Evolutionary conservation across 2,797 vertebrate species (phyloP).

Genomic region (Anguilla pacifica): DNA sequence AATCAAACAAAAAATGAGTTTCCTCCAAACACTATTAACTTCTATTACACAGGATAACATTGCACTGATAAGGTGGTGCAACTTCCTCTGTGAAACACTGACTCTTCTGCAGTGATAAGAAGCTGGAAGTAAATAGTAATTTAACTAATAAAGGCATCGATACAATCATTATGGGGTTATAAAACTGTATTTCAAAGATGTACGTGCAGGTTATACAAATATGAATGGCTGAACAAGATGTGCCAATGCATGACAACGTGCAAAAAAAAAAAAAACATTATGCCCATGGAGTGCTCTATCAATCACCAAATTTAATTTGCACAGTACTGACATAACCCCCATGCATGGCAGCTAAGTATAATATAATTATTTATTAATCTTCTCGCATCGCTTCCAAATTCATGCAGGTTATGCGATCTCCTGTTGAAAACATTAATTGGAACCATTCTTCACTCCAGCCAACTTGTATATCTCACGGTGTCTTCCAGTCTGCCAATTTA

Average conservation of each 20-base stretch:
- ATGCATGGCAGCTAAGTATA: constrained; percentile 33
- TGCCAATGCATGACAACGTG: neutral
- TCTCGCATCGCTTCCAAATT: constrained; percentile 8
- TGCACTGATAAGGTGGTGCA: neutral
- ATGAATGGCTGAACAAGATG: neutral
- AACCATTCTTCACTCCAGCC: constrained; percentile 58
- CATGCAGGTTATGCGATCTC: constrained; percentile 33
- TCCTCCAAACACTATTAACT: neutral
- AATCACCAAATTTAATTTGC: constrained; percentile 6
- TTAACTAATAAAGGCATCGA: neutral
- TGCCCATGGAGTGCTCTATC: neutral
- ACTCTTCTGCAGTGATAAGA: neutral
- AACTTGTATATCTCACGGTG: constrained; percentile 64
- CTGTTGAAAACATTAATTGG: constrained; percentile 54
- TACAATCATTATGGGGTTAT: neutral
- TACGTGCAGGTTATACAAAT: neutral
- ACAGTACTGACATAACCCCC: neutral
- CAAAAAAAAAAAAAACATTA: neutral
- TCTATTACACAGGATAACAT: neutral
- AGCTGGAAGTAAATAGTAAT: neutral
- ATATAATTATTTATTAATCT: constrained; percentile 51
- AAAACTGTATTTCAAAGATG: neutral
- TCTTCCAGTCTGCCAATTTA: constrained; percentile 71
- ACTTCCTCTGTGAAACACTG: neutral
- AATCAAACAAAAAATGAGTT: neutral